Base-by-base conservation (phyloP, 2,888 invertebrate genomes). In the Branchellion lobata region DNA sequence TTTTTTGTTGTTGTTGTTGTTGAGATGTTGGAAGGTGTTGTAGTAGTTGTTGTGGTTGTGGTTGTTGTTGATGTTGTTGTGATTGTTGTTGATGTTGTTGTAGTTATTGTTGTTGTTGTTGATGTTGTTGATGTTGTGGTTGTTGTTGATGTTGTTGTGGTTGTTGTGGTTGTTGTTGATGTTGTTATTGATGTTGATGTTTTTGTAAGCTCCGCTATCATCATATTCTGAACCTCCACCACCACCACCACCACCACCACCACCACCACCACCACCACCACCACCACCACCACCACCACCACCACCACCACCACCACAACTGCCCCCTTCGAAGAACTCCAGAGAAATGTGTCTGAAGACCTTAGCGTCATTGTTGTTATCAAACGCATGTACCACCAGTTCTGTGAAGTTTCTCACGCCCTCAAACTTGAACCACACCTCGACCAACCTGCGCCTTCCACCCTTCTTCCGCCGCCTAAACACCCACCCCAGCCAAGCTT, bases 401-500 rank as follows among this genome's bases (percentile, higher is more conserved):
- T 92, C 91, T 68, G 92, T 92, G 89, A 96, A 95, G 88, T 95
- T 94, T 27, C 94, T 90, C 80, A 94, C 92, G 85, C 91, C 90
- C 86, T 95, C 94, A 88, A 96, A 95, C 87, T 94, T 93, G 89
- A 95, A 94, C 0, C 91, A 90, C 65, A 96, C 89, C 84, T 92
- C 91, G 11, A 95, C 89, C 40, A 24, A 1, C 27, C 34, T 27
- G 5, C 40, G 40, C 14, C 14, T 5, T 40, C 40, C 61, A 2
- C 40, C 21, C 14, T 31, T 31, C 27, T 3, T 31, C 53, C 57
- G 33, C 72, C 91, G 91, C 75, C 87, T 90, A 11, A 73, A 53
- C 81, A 91, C 90, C 95, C 95, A 95, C 0, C 95, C 95, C 40
- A 95, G 92, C 95, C 95, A 95, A 77, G 91, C 90, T 24, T 79